phyloP scores from a whole-genome alignment of 2,888 invertebrate genomes.

The Cataglyphis altisquamis region DNA sequence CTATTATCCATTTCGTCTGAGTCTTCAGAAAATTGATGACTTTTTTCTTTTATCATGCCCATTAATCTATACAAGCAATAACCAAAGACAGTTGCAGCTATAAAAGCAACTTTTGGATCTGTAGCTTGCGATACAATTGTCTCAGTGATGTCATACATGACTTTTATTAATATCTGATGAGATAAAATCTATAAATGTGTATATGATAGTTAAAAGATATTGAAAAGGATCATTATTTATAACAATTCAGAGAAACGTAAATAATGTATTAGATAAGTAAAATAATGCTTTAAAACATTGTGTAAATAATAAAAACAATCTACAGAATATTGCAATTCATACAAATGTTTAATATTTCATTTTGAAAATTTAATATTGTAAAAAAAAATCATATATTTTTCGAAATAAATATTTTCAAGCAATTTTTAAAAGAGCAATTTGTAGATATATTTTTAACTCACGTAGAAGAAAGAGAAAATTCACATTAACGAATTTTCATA shows the following conservation, averaged over 20 bases:
- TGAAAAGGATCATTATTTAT: too few species aligned
- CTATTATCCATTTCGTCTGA: constrained; percentile 47
- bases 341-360: too few species aligned
- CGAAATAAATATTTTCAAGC: neutral
- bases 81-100: constrained; percentile 70
- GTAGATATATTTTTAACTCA: neutral
- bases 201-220: neutral
- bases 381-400: neutral
- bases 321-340: too few species aligned
- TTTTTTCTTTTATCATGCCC: constrained; percentile 44
- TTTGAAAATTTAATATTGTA: too few species aligned
- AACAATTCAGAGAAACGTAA: too few species aligned
- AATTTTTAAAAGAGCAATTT: neutral
- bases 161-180: neutral
- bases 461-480: neutral
- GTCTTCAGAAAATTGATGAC: constrained; percentile 23
- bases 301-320: too few species aligned
- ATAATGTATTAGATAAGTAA: too few species aligned
- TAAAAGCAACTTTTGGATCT: constrained; percentile 73
- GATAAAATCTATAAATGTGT: neutral
- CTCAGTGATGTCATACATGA: constrained; percentile 61
- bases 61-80: constrained; percentile 76
- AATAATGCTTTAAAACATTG: too few species aligned
- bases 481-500: neutral
- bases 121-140: constrained; percentile 59